Conservation (phyloP, 2,888 invertebrate genomes). For the Oxystoma pomonae region DNA sequence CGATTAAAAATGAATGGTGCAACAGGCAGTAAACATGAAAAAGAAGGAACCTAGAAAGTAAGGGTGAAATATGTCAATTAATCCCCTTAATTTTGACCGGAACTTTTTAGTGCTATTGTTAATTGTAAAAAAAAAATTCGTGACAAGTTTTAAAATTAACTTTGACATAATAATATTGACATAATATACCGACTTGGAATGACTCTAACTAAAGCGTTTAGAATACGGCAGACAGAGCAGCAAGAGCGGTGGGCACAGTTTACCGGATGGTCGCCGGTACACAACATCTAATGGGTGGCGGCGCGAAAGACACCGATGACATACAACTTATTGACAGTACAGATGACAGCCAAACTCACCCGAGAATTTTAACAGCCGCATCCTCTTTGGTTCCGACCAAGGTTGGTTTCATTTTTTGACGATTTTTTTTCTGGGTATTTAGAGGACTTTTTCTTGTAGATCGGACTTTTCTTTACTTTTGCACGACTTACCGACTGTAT, state of each 20-base stretch:
- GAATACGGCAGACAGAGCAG: constrained; percentile 77
- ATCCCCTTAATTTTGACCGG: too few species aligned
- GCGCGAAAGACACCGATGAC: constrained; percentile 34
- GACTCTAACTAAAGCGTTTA: constrained; percentile 42
- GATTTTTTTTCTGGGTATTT: not conserved
- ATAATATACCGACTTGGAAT: constrained; percentile 16
- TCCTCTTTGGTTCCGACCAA: constrained; percentile 18
- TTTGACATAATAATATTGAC: too few species aligned
- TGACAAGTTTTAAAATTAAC: too few species aligned
- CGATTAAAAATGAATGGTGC: too few species aligned
- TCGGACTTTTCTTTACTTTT: not conserved
- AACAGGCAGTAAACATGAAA: too few species aligned
- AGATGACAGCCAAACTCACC: not conserved
- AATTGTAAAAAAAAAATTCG: too few species aligned
- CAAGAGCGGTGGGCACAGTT: constrained; percentile 73
- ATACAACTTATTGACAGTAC: not conserved
- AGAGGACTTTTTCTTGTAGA: not conserved
- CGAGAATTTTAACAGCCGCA: constrained; percentile 10
- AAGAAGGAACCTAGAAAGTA: too few species aligned
- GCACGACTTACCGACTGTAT: not conserved
- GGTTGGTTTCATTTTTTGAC: constrained; percentile 9
- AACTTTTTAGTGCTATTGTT: too few species aligned
- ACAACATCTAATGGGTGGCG: constrained; percentile 68
- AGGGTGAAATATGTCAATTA: too few species aligned
- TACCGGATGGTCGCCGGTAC: constrained; percentile 76